These are phyloP conservation scores for Limanda limanda DNA, from an alignment of 2,113 vertebrate genomes.

Conservation along the genomic window DNA sequence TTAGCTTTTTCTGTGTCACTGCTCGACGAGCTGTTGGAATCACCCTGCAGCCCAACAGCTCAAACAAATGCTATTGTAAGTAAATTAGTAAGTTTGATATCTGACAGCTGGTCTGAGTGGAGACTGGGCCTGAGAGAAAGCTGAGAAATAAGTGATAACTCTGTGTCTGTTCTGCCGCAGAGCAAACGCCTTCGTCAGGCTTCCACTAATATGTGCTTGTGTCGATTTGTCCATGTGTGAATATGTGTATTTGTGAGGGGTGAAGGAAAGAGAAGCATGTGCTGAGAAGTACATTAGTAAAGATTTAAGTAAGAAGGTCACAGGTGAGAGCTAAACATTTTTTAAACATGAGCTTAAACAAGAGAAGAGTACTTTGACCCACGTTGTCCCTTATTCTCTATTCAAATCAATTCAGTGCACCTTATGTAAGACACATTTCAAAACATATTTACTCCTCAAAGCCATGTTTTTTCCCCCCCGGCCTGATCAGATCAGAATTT, in stretches of 20 bases:
- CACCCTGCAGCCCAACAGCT: constrained; percentile 11
- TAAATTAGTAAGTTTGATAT: background rate
- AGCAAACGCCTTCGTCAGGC: background rate
- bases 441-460: background rate
- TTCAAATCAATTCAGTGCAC: background rate
- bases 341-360: background rate
- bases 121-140: constrained; percentile 5
- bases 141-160: constrained; percentile 27
- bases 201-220: constrained; percentile 5
- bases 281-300: background rate
- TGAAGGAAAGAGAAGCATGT: constrained; percentile 6
- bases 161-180: constrained; percentile 4
- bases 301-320: background rate
- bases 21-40: constrained; percentile 10
- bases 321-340: background rate
- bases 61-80: constrained; percentile 19
- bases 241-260: background rate
- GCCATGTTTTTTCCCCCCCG: background rate
- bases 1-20: background rate
- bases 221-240: background rate
- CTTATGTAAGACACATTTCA: constrained; percentile 22
- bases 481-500: background rate
- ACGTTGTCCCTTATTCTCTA: background rate
- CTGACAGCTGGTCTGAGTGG: background rate
- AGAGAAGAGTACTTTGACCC: background rate